A percentile compares a stretch with the other conserved stretches of the same genome.
phyloP scores from a whole-genome alignment of 1,140 invertebrate species.

The Drosophila novamexicana region DNA sequence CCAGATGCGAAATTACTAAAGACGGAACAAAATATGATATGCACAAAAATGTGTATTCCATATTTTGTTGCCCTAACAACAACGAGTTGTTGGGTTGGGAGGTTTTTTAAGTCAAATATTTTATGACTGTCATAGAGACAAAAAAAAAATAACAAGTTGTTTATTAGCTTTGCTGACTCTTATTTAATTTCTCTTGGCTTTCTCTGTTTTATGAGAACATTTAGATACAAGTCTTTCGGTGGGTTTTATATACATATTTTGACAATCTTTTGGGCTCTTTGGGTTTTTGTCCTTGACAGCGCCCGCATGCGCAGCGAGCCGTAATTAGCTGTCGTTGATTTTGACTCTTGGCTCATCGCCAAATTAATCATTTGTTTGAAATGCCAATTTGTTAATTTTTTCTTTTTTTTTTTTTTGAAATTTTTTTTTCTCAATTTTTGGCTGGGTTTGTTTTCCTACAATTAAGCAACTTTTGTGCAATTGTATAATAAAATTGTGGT shows the following conservation, averaged over 20 bases:
- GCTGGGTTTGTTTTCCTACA: constrained; percentile 41
- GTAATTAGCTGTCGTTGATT: constrained; percentile 57
- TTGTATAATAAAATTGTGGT: constrained; percentile 49
- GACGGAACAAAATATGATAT: neutral
- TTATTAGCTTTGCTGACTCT: neutral
- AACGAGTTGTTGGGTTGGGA: neutral
- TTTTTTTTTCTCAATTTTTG: constrained; percentile 26
- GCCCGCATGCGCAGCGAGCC: constrained; percentile 36
- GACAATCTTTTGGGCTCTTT: constrained; percentile 3
- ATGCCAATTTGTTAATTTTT: constrained; percentile 54
- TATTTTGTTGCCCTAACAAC: constrained; percentile 16
- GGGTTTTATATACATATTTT: constrained; percentile 3
- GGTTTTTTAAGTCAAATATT: constrained; percentile 2
- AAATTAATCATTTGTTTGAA: constrained; percentile 63
- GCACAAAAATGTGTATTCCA: neutral
- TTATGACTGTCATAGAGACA: constrained; percentile 31
- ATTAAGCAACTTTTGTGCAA: constrained; percentile 62
- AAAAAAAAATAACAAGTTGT: constrained; percentile 1
- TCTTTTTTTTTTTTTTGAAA: neutral
- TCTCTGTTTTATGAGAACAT: constrained; percentile 5
- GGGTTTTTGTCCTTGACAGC: constrained; percentile 38
- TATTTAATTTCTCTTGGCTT: neutral
- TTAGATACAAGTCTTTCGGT: neutral
- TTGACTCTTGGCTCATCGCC: constrained; percentile 57
- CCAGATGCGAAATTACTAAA: too few species aligned